phyloP scores from a whole-genome alignment of 2,113 vertebrate species.

The Pseudolaguvia tuberculata region DNA sequence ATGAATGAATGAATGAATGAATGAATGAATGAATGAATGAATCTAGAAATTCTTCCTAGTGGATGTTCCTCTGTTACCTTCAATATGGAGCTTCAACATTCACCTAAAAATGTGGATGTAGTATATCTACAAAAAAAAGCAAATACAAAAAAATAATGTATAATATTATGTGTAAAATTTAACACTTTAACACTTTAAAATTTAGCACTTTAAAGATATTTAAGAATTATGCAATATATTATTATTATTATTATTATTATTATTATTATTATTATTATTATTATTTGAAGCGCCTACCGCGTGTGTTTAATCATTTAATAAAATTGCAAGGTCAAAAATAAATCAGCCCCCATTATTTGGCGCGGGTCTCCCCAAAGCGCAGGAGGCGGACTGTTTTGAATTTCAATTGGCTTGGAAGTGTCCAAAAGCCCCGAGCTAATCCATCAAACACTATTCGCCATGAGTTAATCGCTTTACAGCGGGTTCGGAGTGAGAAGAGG shows the following conservation, averaged over 20 bases:
- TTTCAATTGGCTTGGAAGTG: slow-evolving; percentile 79
- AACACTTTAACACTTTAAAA: too few relatives aligned
- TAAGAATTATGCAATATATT: too few relatives aligned
- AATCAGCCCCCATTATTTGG: slow-evolving; percentile 76
- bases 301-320: slow-evolving; percentile 73
- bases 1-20: too few relatives aligned
- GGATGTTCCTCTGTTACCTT: too few relatives aligned
- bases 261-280: slow-evolving; percentile 22
- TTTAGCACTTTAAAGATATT: too few relatives aligned
- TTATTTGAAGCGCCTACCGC: slow-evolving; percentile 38
- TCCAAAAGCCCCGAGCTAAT: slow-evolving; percentile 77
- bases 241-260: slow-evolving; percentile 29
- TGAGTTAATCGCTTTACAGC: slow-evolving; percentile 80
- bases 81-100: too few relatives aligned
- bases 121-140: too few relatives aligned
- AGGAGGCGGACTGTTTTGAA: slow-evolving; percentile 74
- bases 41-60: too few relatives aligned
- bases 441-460: slow-evolving; percentile 79
- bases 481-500: slow-evolving; percentile 68
- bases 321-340: slow-evolving; percentile 75
- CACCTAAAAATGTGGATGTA: too few relatives aligned
- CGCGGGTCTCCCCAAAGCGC: slow-evolving; percentile 73
- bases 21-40: too few relatives aligned
- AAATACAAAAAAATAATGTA: too few relatives aligned
- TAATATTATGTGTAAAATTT: too few relatives aligned